phyloP scores from a whole-genome alignment of 2,888 invertebrate genomes.

The Morpho deidamia region DNA sequence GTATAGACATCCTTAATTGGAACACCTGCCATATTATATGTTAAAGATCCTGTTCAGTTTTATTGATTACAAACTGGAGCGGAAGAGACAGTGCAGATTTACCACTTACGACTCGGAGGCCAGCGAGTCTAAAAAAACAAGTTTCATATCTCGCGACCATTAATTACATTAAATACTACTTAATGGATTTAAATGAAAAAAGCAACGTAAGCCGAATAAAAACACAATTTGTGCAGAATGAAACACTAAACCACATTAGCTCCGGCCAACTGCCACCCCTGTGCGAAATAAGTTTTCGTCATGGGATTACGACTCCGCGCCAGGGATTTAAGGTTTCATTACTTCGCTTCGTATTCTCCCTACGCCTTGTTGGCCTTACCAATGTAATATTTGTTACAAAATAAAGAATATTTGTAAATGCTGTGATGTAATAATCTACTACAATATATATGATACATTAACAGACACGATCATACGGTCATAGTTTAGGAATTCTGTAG shows the following conservation, averaged over 20 bases:
- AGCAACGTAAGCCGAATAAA: conserved; percentile 47
- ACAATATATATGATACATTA: no score
- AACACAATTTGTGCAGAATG: conserved; percentile 72
- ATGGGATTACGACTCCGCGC: conserved; percentile 75
- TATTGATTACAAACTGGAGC: neutral
- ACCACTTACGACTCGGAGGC: conserved; percentile 4
- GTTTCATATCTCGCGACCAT: conserved; percentile 13
- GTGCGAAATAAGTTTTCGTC: conserved; percentile 59
- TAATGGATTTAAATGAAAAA: conserved; percentile 53
- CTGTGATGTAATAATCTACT: neutral
- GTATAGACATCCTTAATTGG: neutral
- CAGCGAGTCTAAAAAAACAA: conserved; percentile 9
- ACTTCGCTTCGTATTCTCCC: conserved; percentile 48
- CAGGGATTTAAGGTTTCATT: conserved; percentile 79
- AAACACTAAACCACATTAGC: conserved; percentile 75
- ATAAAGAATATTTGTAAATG: neutral
- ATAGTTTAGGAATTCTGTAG: no score
- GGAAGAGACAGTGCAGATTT: neutral
- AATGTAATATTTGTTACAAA: conserved; percentile 7
- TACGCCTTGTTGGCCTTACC: conserved; percentile 24
- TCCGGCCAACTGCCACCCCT: conserved; percentile 72
- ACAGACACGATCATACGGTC: no score
- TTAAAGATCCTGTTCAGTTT: neutral
- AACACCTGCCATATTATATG: neutral
- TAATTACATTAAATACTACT: conserved; percentile 15